Conservation (phyloP, 1,140 invertebrate species). For the Drosophila kikkawai region DNA sequence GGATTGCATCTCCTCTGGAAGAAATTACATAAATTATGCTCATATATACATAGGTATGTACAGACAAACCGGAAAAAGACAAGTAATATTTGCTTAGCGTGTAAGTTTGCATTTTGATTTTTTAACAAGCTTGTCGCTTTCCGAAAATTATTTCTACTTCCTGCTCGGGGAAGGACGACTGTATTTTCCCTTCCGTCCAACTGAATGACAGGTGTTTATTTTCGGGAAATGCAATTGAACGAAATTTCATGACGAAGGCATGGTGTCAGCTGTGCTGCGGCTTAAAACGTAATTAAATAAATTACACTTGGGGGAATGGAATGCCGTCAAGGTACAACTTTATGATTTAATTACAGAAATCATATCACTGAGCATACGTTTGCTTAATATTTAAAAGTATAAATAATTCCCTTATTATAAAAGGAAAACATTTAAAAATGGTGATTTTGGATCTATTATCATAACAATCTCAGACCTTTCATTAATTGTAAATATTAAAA, state of each 20-base stretch:
- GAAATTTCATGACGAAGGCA: constrained; percentile 39
- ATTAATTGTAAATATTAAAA: not conserved
- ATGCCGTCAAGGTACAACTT: not conserved
- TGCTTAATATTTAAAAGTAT: too few relatives aligned
- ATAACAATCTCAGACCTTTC: not conserved
- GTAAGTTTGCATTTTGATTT: constrained; percentile 47
- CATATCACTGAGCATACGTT: not conserved
- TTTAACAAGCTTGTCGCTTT: constrained; percentile 28
- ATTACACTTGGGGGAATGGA: constrained; percentile 19
- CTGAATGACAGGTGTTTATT: constrained; percentile 63
- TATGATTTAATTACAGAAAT: not conserved
- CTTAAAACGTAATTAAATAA: constrained; percentile 59
- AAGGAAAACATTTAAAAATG: too few relatives aligned
- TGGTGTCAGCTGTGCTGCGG: constrained; percentile 54
- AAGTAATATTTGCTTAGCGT: constrained; percentile 45
- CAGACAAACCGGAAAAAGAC: constrained; percentile 22
- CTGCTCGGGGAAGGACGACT: not conserved
- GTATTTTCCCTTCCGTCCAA: not conserved
- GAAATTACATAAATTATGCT: constrained; percentile 25
- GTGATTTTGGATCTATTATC: not conserved
- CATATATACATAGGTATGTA: not conserved
- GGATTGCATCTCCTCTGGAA: not conserved
- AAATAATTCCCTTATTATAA: too few relatives aligned
- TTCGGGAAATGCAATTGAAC: constrained; percentile 58
- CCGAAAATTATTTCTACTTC: constrained; percentile 14